phyloP scores from a whole-genome alignment of 2,888 invertebrate species.

The Clivina fossor region DNA sequence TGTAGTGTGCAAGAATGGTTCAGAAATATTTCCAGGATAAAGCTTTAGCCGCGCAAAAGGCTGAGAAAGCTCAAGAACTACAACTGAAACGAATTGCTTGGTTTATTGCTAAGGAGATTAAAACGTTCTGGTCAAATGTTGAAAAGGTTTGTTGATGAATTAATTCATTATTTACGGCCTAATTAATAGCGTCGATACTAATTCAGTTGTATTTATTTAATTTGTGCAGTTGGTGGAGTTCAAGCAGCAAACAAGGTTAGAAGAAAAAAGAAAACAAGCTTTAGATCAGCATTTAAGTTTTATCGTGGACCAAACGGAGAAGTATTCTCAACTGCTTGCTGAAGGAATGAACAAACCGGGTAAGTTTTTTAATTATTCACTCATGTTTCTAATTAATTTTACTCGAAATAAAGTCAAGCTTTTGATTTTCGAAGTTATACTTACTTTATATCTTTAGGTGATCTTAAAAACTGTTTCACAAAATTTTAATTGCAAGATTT shows the following conservation, averaged over 20 bases:
- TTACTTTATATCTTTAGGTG: too few species aligned
- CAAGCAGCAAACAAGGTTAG: slow-evolving; percentile 88
- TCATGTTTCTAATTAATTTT: too few species aligned
- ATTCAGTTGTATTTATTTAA: slow-evolving; percentile 32
- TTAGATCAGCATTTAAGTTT: slow-evolving; percentile 95
- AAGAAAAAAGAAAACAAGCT: slow-evolving; percentile 92
- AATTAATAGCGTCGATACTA: background rate
- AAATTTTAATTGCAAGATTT: too few species aligned
- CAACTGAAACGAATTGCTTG: slow-evolving; percentile 84
- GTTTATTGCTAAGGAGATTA: slow-evolving; percentile 89
- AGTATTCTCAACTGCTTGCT: slow-evolving; percentile 88
- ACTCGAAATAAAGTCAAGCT: too few species aligned
- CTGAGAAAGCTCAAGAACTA: slow-evolving; percentile 88
- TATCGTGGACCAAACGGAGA: slow-evolving; percentile 98
- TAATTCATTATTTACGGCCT: background rate
- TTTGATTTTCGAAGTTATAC: too few species aligned
- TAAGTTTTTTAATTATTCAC: too few species aligned
- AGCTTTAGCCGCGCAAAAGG: slow-evolving; percentile 83
- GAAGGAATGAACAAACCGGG: slow-evolving; percentile 75
- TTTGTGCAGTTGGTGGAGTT: slow-evolving; percentile 78
- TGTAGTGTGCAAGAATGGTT: slow-evolving; percentile 81
- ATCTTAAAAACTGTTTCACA: too few species aligned
- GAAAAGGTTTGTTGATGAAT: slow-evolving; percentile 79
- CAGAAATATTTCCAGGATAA: slow-evolving; percentile 91
- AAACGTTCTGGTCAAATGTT: slow-evolving; percentile 94